These are phyloP conservation scores for Arrhamphus sclerolepis DNA, from an alignment of 2,797 vertebrate species.

Conservation along the genomic window DNA sequence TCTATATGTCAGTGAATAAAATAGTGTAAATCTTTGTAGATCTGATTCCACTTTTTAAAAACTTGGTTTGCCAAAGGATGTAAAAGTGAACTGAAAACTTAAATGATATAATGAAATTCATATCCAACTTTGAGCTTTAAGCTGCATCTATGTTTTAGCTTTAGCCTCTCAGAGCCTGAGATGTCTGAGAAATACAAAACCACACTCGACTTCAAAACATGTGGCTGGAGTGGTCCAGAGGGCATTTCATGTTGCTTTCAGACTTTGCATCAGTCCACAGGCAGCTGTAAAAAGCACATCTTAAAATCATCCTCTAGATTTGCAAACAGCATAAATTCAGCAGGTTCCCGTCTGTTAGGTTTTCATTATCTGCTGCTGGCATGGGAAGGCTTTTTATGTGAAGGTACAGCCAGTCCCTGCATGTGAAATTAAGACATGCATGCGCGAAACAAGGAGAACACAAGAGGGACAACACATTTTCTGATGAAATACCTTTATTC, in stretches of 20 bases:
- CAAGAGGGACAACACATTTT: constrained; percentile 8
- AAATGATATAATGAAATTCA: no score
- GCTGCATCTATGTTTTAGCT: constrained; percentile 65
- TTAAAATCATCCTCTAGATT: constrained; percentile 39
- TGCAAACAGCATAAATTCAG: constrained; percentile 27
- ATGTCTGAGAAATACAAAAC: constrained; percentile 58
- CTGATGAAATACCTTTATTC: constrained; percentile 10
- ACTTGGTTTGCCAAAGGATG: no score
- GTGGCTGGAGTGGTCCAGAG: constrained; percentile 19
- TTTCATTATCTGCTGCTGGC: constrained; percentile 30
- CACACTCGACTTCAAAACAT: constrained; percentile 18
- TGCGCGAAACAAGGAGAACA: constrained; percentile 6
- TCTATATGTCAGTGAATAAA: neutral
- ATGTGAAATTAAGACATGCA: constrained; percentile 35
- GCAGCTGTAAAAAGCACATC: constrained; percentile 22
- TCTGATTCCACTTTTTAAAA: no score
- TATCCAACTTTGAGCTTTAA: no score
- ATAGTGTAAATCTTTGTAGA: no score
- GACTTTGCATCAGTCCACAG: constrained; percentile 19
- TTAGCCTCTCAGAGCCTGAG: constrained; percentile 37
- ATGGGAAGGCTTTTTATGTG: constrained; percentile 15
- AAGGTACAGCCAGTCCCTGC: constrained; percentile 11
- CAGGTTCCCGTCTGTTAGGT: constrained; percentile 26
- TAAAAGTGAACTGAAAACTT: no score
- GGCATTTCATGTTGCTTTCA: constrained; percentile 22